Evolutionary conservation across 2,113 vertebrate genomes (phyloP).

Genomic region (Oreochromis tanganicae): DNA sequence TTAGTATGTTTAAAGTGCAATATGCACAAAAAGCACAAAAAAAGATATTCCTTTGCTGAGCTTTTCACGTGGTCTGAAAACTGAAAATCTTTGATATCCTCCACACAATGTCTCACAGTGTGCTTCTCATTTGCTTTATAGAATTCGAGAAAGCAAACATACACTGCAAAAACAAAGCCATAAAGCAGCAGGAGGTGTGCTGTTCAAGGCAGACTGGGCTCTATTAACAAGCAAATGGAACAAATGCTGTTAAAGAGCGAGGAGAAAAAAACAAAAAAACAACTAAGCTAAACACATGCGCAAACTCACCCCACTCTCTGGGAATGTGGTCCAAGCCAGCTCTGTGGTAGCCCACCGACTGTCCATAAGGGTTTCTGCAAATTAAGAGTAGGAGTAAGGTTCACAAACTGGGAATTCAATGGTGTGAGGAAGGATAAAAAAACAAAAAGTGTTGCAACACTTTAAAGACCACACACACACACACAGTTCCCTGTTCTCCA

Average conservation of each 20-base stretch:
- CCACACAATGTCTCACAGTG: conserved; percentile 1
- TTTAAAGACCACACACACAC: conserved; percentile 19
- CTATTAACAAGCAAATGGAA: conserved; percentile 69
- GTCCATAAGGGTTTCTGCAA: conserved; percentile 97
- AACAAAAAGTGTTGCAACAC: not conserved
- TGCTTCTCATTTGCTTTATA: conserved; percentile 55
- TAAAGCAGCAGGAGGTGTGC: conserved; percentile 69
- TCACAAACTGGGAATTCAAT: conserved; percentile 14
- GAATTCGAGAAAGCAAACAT: conserved; percentile 51
- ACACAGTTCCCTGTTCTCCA: not conserved
- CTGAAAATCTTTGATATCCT: not conserved
- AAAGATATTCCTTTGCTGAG: not conserved
- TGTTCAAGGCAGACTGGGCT: conserved; percentile 50
- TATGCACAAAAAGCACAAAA: not conserved
- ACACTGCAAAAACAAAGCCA: conserved; percentile 59
- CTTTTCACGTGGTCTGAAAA: not conserved
- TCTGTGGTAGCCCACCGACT: conserved; percentile 97
- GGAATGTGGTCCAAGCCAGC: conserved; percentile 94
- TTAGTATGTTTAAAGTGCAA: not conserved
- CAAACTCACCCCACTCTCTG: conserved; percentile 92
- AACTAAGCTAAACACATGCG: conserved; percentile 7
- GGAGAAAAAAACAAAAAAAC: not conserved
- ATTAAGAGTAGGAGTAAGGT: conserved; percentile 43
- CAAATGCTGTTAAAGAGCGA: conserved; percentile 41
- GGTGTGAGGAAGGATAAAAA: not conserved